Base-by-base conservation (phyloP, 2,888 invertebrate genomes). In the Scrobipalpa costella region DNA sequence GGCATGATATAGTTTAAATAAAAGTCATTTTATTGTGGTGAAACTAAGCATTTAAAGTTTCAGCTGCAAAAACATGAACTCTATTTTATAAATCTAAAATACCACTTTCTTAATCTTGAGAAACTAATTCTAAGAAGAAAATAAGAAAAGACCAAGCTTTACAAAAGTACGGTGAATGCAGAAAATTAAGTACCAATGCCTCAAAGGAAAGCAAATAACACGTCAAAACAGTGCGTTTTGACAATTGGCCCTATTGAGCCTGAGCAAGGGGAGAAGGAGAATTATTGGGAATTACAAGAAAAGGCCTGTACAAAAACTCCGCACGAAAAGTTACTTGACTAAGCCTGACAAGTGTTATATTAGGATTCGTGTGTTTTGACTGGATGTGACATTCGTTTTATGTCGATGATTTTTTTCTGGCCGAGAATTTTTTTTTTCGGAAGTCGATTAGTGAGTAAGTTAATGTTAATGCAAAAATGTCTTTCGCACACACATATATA, bases 211-310 rank as follows among this genome's bases (percentile, higher is more conserved):
- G 63, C 67, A 76, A 81, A 83, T 79, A 63, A 80, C 77, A 83
- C 80, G 84, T 83, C 84, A 82, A 75, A 80, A 80, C 80, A 81
- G 75, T 81, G 78, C 78, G 76, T 78, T 73, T 70, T 69, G 77
- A 83, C 85, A 83, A 88, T 88, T 84, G 86, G 76, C 81, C 75
- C 77, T 76, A 86, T 86, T 85, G 80, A 84, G 71, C 64, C 21
- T 52, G 71, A 66, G 67, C 64, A 67, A 74, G 74, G 75, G 74
- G 73, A 66, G 55, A 44, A 44, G 7, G 44, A n/a, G 70, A 81
- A 85, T 86, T 85, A 86, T 84, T 74, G 80, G 73, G 75, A 83
- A 85, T 87, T 84, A 86, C 80, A 81, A 84, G 79, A 81, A 83
- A 81, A 75, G 75, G 79, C 75, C 76, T 67, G 73, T 71, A 76